Evolutionary conservation across 1,140 invertebrate species (phyloP).

Genomic region (Tetraneura akinire): DNA sequence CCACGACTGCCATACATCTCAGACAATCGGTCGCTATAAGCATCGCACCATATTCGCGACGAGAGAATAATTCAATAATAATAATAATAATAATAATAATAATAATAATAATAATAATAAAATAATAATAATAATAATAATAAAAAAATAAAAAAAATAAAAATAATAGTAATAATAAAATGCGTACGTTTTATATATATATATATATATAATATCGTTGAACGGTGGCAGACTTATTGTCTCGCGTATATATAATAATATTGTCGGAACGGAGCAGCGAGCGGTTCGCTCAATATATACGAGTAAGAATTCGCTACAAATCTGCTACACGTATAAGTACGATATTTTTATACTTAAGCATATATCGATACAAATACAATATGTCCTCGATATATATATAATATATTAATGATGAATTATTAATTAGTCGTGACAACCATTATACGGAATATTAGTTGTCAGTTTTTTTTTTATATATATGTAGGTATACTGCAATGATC

Average conservation of each 20-base stretch:
- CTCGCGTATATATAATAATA: neutral
- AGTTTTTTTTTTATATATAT: conserved; percentile 5
- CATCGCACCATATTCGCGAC: conserved; percentile 35
- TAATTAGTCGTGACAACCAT: conserved; percentile 38
- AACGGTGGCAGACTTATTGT: conserved; percentile 35
- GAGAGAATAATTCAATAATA: neutral
- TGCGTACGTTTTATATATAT: too few species aligned
- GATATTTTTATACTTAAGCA: too few species aligned
- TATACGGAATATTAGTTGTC: neutral
- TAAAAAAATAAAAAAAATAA: conserved; percentile 25
- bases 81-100: neutral
- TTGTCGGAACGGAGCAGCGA: neutral
- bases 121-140: neutral
- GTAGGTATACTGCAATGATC: neutral
- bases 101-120: too few species aligned
- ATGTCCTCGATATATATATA: too few species aligned
- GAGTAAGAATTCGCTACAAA: conserved; percentile 42
- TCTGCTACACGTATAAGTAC: too few species aligned
- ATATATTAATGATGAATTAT: conserved; percentile 46
- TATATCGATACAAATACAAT: too few species aligned
- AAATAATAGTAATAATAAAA: neutral
- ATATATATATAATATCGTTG: too few species aligned
- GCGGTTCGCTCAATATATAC: too few species aligned
- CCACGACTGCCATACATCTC: too few species aligned
- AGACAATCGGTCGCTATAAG: conserved; percentile 47